Evolutionary conservation across 1,140 invertebrate genomes (phyloP), one percentile per base, ranked within the genome.

Genomic region (Panulirus ornatus): DNA sequence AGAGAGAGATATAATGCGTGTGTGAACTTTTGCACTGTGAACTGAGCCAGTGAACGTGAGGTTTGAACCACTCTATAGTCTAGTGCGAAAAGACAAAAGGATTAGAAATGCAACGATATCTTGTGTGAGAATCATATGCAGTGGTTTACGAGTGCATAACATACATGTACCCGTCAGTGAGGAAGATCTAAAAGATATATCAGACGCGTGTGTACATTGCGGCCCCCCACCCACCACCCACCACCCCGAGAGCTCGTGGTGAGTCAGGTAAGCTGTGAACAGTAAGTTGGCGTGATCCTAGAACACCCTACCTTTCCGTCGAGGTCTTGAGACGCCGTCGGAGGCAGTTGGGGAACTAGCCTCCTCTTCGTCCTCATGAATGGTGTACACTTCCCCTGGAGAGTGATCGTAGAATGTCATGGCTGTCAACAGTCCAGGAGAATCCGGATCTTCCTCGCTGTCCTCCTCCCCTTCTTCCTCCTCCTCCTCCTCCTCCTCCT

Each of bases 351-450:
- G 95, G 90, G 94, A 95, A n/a, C 93, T 93, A 19, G 94, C 93
- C 92, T 95, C 95, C 83, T 95, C 94, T 90, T 95, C 95, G 90
- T 95, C 95, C 92, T 95, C 95, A n/a, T 94, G 94, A 84, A 95
- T 95, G 40, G 95, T 95, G 92, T 95, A 95, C 11, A 95, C 94
- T 91, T 95, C 95, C 22, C 94, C 94, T 8, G 94, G 94, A 92
- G 93, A 95, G 91, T 94, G 94, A 88, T 95, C 94, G 92, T 94
- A 95, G 93, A 93, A 94, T 38, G 93, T 90, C 86, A 93, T 90
- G 63, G 93, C 66, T 47, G 83, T 87, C 38, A 91, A 38, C 14
- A 92, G 81, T 34, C 70, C 34, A 36, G 90, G 66, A 40, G 92
- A 92, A 38, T 91, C 84, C 42, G 89, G 90, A 54, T 93, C 92